Base-by-base conservation (phyloP, 1,140 invertebrate species). In the Luehdorfia chinensis region DNA sequence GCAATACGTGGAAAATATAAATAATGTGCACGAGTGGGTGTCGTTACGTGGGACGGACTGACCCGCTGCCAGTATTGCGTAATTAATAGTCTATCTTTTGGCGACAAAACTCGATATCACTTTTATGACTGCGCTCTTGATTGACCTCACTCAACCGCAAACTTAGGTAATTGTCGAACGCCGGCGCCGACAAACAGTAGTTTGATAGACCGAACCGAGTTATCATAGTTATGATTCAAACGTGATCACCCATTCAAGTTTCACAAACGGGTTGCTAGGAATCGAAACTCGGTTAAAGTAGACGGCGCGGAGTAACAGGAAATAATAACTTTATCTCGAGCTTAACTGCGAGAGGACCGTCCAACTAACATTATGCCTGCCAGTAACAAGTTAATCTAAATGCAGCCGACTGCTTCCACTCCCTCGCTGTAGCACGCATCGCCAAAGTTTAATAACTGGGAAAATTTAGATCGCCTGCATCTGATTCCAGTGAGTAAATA, bases 371-470 rank as follows among this genome's bases (percentile, higher is more conserved):
- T 80, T 83, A 80, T 79, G 81, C 67, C 77, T 84, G 81, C 73
- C 64, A 78, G 75, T 84, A 80, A 81, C 78, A 84, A 85, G 74
- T 85, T 84, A 78, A 85, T 85, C 74, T 81, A 78, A 84, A 85
- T 84, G 74, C 75, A 78, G 59, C 75, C 67, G 68, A 59, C 71
- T 77, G 68, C 75, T 67, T 69, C 67, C 44, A 60, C 66, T 47
- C 72, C 64, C 56, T 72, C 66, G 70, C 66, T 66, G 56, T 59
- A 51, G 59, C 65, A 79, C 66, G 78, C 78, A 83, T 75, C 68
- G 65, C 53, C 52, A 39, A 77, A 84, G 66, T 85, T 85, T 77
- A 63, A 74, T 79, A 77, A 78, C 69, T 59, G 58, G 67, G 55
- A 68, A 67, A 75, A 72, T 78, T 79, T 53, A 50, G 58, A 62